Percentiles rank a stretch among this genome's conserved stretches.
These are phyloP conservation scores for Salvelinus alpinus DNA, from an alignment of 2,113 vertebrate genomes.

Conservation along the genomic window DNA sequence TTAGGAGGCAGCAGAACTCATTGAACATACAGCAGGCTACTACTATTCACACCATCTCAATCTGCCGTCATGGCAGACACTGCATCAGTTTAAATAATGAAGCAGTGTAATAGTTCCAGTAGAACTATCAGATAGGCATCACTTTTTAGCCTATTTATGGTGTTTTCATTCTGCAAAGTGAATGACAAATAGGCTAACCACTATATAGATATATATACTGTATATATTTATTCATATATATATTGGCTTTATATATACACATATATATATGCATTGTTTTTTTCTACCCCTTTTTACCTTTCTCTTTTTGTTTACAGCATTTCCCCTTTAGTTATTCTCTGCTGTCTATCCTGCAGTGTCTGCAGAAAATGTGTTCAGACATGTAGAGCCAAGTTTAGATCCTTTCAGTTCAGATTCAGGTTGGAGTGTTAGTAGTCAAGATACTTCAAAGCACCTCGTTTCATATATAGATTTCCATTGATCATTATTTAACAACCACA, in stretches of 20 bases:
- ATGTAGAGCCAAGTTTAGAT: conserved; percentile 22
- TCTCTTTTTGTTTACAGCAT: conserved; percentile 19
- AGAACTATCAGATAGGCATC: no score
- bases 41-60: no score
- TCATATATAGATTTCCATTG: conserved; percentile 26
- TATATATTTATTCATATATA: no score
- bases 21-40: no score
- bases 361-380: conserved; percentile 15
- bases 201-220: no score
- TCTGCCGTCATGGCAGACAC: no score
- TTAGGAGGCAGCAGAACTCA: no score
- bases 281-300: background rate
- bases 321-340: background rate
- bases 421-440: background rate
- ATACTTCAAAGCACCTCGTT: conserved; percentile 24
- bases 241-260: no score
- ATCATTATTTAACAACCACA: conserved; percentile 22
- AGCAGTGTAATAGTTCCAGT: no score
- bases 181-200: background rate
- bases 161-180: background rate
- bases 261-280: background rate
- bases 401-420: background rate
- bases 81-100: no score
- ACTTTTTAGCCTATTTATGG: no score
- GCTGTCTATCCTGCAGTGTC: background rate